Base-by-base conservation (phyloP, 2,113 vertebrate genomes). In the Sapajus apella region DNA sequence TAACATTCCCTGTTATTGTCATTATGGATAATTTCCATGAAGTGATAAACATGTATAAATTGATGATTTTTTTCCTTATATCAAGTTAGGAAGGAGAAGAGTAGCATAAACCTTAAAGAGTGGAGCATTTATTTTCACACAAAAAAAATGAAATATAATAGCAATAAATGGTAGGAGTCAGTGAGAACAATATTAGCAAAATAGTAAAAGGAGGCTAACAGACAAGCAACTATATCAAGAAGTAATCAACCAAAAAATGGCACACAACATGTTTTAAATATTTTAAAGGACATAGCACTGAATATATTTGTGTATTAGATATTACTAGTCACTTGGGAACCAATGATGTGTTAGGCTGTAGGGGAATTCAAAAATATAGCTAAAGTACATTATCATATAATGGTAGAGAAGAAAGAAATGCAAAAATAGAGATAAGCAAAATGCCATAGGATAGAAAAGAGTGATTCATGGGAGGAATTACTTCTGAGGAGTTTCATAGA, bases 61-160 rank as follows among this genome's bases (percentile, higher is more conserved):
- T 90, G 56, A 81, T 76, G 50, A 82, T 40, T 83, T 70, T 85
- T 68, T 83, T 58, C 85, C 50, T 45, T 50, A 32, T 52, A 75
- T 5, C 45, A 84, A 96, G n/a, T 97, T 96, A 73, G n/a, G 81
- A 97, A 92, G 80, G 95, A 97, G n/a, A 58, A 84, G 32, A 81
- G 43, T 55, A 85, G 35, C 87, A 80, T 90, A 90, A 93, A 91
- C 12, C 17, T n/a, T 93, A 17, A 83, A 89, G 81, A 96, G 92
- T 47, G 95, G 90, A 98, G 87, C 77, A 73, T 32, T 94, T 93
- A 68, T 96, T 83, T 96, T 73, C 96, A 92, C 75, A 95, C 43
- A 91, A 97, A 58, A 84, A 47, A 47, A 77, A 50, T 18, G 30
- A 96, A 32, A 64, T 64, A 37, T 83, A 94, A 70, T 64, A 89